phyloP scores from a whole-genome alignment of 2,888 invertebrate genomes.

The Chrysolina oricalcia region DNA sequence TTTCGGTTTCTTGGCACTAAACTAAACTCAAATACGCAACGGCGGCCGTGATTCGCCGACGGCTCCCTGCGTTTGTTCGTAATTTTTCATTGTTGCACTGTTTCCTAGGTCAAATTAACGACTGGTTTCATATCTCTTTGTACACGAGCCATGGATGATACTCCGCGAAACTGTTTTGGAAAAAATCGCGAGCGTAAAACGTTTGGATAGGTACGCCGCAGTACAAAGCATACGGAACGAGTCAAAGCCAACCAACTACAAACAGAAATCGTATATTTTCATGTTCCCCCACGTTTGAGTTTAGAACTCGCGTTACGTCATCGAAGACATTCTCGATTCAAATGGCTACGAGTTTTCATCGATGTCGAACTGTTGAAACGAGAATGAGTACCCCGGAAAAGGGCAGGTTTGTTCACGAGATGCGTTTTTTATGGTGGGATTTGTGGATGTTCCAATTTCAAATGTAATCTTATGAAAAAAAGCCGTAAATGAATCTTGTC shows the following conservation, averaged over 20 bases:
- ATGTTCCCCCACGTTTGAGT: constrained; percentile 42
- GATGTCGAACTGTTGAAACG: constrained; percentile 18
- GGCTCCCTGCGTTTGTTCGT: background rate
- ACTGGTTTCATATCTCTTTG: constrained; percentile 14
- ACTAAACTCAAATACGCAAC: constrained; percentile 11
- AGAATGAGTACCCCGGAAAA: constrained; percentile 7
- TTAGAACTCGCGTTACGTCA: constrained; percentile 45
- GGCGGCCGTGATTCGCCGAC: background rate
- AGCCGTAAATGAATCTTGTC: background rate
- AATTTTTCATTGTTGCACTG: constrained; percentile 11
- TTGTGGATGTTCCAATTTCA: background rate
- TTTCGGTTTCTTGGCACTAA: constrained; percentile 18
- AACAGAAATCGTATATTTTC: constrained; percentile 44
- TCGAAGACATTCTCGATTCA: constrained; percentile 36
- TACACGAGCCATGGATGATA: background rate
- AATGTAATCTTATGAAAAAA: background rate
- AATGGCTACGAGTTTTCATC: constrained; percentile 38
- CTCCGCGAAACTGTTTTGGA: constrained; percentile 14
- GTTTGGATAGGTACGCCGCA: background rate
- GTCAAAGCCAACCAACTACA: constrained; percentile 43
- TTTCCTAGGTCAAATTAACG: constrained; percentile 3
- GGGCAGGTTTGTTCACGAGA: background rate
- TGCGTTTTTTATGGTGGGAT: background rate
- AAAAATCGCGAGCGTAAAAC: constrained; percentile 21
- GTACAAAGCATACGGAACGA: constrained; percentile 37